Conservation (phyloP, 2,113 vertebrate genomes). For the Calypte anna region DNA sequence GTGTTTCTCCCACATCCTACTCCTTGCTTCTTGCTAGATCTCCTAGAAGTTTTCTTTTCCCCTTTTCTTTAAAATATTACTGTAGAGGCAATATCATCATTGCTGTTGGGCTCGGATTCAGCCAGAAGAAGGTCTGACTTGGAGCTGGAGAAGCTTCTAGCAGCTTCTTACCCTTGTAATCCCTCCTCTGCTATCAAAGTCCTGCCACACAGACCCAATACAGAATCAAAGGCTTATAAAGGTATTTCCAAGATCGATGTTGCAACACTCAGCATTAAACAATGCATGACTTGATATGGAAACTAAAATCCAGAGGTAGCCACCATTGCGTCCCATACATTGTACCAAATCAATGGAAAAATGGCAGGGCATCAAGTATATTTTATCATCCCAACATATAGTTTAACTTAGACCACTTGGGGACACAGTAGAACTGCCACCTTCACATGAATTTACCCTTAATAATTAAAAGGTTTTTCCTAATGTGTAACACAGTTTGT, state of each 20-base stretch:
- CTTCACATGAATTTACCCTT: background rate
- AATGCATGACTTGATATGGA: rapidly evolving
- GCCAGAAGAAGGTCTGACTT: no score
- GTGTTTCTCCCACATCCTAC: no score
- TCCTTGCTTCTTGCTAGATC: no score
- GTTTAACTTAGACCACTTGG: background rate
- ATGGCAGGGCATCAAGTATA: background rate
- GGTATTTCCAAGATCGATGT: background rate
- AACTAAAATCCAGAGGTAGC: background rate
- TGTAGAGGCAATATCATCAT: no score
- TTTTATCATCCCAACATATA: background rate
- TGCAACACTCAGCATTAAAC: background rate
- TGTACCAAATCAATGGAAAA: background rate
- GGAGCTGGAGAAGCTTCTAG: no score
- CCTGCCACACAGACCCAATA: no score
- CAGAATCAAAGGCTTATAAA: background rate
- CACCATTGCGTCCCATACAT: background rate
- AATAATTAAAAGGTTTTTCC: background rate
- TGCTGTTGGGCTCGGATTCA: no score
- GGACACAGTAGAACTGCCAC: background rate
- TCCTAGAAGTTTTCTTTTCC: no score
- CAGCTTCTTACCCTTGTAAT: no score
- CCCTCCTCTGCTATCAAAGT: no score
- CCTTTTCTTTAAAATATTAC: no score
- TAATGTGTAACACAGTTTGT: background rate